A percentile compares a stretch with the other conserved stretches of the same genome.
Conservation (phyloP, 2,797 vertebrate genomes). For the Prionace glauca region DNA sequence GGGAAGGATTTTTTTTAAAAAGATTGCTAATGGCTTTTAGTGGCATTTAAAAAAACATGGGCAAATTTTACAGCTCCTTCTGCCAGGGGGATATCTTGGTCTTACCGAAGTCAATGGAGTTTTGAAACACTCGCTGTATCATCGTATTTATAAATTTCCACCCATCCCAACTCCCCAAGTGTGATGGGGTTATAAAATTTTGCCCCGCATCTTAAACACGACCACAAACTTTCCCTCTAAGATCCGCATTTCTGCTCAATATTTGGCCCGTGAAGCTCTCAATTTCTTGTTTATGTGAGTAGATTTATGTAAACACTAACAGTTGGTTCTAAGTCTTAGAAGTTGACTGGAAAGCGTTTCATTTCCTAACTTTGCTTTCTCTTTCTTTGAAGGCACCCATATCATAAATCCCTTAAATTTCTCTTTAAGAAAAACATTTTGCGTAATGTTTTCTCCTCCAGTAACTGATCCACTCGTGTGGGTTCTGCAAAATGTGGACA, state of each 20-base stretch:
- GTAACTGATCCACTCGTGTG: background rate
- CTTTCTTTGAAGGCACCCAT: background rate
- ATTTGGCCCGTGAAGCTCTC: background rate
- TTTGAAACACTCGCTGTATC: too few species aligned
- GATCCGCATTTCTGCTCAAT: background rate
- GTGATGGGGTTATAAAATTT: too few species aligned
- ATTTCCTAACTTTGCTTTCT: background rate
- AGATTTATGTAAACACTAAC: background rate
- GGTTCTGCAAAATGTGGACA: background rate
- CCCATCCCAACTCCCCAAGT: too few species aligned
- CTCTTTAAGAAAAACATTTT: background rate
- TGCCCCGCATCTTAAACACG: background rate
- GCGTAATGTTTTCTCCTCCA: background rate
- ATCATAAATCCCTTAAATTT: background rate
- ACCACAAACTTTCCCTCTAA: background rate
- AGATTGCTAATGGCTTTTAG: background rate
- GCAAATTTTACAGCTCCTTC: too few species aligned
- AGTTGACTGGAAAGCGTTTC: background rate
- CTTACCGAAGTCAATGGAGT: too few species aligned
- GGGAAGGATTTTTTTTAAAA: background rate
- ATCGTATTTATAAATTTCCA: too few species aligned
- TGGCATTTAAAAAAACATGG: background rate
- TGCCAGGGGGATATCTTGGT: too few species aligned
- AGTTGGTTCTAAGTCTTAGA: background rate
- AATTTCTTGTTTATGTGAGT: background rate